Evolutionary conservation across 2,113 vertebrate genomes (phyloP), one percentile per base, ranked within the genome.

Genomic region (Hystrix cristata): DNA sequence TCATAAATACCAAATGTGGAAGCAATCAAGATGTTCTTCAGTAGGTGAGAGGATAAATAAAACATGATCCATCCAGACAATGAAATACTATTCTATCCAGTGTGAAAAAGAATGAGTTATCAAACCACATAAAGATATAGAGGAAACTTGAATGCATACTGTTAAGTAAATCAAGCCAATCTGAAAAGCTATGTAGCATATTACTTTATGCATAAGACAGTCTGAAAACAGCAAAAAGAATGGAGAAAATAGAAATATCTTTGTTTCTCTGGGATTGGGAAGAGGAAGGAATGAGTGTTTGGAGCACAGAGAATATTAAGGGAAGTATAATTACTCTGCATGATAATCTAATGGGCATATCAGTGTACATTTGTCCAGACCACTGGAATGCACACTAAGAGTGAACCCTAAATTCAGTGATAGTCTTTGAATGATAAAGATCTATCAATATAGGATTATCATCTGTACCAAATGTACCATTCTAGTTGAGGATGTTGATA

Each of bases 21-120:
- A 71, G 57, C 29, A 86, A 86, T n/a, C 53, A 95, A 86, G 62
- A 71, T 80, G 60, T 86, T 95, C 69, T 80, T 53, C 29, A 90
- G 81, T 48, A 69, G 38, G 48, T 29, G 11, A 84, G n/a, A 21
- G 29, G 9, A 38, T 90, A 90, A 84, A 83, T 38, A 84, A 90
- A 59, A 46, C 16, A 11, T 57, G 19, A 4, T 38, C 29, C 34
- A 5, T 15, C 64, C 38, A 91, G 8, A 71, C 11, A 21, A 53
- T 43, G 21, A 11, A 18, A 79, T 19, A 16, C 51, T 51, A 80
- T 43, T 12, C 51, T 51, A 80, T 43, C 72, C 29, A 71, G 0
- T 34, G 11, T 10, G 59, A 18, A 95, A 55, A 83, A 69, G 18
- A 67, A 38, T 79, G 38, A 25, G 16, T 51, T 84, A n/a, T 14